Evolutionary conservation across 2,113 vertebrate species (phyloP).

Genomic region (Otolemur garnettii): DNA sequence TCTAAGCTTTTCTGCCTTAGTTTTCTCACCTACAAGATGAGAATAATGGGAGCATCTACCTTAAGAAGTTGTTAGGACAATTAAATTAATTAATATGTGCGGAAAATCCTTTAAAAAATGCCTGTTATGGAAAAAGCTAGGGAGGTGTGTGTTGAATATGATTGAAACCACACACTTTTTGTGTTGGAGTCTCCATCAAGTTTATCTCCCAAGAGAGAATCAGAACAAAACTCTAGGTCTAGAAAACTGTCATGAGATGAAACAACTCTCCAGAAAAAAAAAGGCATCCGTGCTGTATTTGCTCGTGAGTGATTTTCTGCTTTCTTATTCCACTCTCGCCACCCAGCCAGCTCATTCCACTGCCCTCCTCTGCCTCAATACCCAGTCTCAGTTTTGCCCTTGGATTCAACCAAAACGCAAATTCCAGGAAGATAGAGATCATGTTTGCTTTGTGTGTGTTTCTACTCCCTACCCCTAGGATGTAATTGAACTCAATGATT

Average conservation of each 20-base stretch:
- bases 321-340: neutral
- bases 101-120: neutral
- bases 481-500: neutral
- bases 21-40: neutral
- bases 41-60: neutral
- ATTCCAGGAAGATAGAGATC: neutral
- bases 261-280: neutral
- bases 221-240: neutral
- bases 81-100: neutral
- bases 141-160: neutral
- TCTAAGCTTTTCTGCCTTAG: neutral
- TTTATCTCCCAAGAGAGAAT: neutral
- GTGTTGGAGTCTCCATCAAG: neutral
- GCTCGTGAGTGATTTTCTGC: neutral
- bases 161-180: fast-evolving
- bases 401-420: neutral
- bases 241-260: neutral
- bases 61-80: neutral
- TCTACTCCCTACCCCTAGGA: neutral
- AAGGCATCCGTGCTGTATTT: neutral
- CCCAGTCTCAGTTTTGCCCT: neutral
- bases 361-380: neutral
- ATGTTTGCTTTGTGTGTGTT: neutral
- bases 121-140: neutral
- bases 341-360: fast-evolving